Evolutionary conservation across 2,113 vertebrate genomes (phyloP).

Genomic region (Zapornia atra): DNA sequence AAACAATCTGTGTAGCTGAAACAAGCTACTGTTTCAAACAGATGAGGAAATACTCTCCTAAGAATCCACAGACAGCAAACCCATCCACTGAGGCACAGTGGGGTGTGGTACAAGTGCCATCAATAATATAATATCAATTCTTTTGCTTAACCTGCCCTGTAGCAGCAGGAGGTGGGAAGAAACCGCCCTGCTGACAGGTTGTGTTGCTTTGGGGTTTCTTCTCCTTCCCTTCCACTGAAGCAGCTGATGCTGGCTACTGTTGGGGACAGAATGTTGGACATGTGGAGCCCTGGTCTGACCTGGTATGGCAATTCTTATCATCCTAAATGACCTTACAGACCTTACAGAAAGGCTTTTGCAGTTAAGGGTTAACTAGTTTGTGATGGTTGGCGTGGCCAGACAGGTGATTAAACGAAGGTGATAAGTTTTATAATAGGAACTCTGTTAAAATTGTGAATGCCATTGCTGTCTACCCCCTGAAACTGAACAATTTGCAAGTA

Average conservation of each 20-base stretch:
- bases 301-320: not conserved
- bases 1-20: not conserved
- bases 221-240: not conserved
- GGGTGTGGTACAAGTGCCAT: not conserved
- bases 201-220: not conserved
- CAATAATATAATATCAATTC: rapidly evolving
- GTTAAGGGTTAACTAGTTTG: not conserved
- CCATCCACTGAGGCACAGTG: not conserved
- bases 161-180: not conserved
- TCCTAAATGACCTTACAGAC: not conserved
- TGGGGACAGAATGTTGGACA: not conserved
- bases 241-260: not conserved
- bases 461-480: not conserved
- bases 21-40: not conserved
- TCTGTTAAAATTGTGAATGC: not conserved
- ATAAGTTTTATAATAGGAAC: not conserved
- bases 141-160: not conserved
- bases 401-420: not conserved
- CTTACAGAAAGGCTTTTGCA: not conserved
- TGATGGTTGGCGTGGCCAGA: not conserved
- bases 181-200: not conserved
- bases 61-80: not conserved
- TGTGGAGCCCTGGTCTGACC: not conserved
- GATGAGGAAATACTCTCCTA: not conserved
- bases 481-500: not conserved